Evolutionary conservation across 2,888 invertebrate genomes (phyloP), one percentile per base, ranked within the genome.

Genomic region (Rhagonycha lutea): DNA sequence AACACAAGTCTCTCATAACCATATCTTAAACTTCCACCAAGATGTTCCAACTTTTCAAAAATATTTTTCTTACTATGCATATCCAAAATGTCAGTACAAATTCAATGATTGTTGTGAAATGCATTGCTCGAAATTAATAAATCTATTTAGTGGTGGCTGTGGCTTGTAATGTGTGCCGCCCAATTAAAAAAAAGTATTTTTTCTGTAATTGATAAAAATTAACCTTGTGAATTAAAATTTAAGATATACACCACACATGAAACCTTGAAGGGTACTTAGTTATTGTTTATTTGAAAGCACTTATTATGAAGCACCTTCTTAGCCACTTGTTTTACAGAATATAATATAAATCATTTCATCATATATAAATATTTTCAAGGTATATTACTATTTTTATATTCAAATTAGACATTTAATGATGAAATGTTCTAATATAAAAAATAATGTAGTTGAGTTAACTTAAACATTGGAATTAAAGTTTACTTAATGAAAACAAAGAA

Each of bases 121-220:
- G 47, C 47, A 47, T 47, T n/a, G 47, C 47, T 47, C 47, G 47
- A 47, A 47, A 47, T 47, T 47, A 47, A n/a, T 12, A 47, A 47
- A 47, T 47, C 47, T 47, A 47, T 70, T 74, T 74, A 60, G 71
- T 62, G 61, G 62, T 71, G 74, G 74, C 74, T 74, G 74, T 74
- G 74, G 70, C 70, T 71, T 74, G 70, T 61, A 68, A 74, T 61
- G 32, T 68, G 24, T 74, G 74, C 74, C 74, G 74, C 74, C 74
- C 74, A 74, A 65, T 65, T 47, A 47, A 47, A 47, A 47, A n/a
- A 47, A 4, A 47, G n/a, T 47, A 47, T 47, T 47, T 28, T 68
- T 68, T 47, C 47, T 24, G n/a, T 65, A 23, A 23, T 62, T 8
- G 24, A 65, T 65, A n/a, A 65, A 65, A 65, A 65, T 8, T 47